phyloP scores from a whole-genome alignment of 1,140 invertebrate genomes.

The Calycopis cecrops region DNA sequence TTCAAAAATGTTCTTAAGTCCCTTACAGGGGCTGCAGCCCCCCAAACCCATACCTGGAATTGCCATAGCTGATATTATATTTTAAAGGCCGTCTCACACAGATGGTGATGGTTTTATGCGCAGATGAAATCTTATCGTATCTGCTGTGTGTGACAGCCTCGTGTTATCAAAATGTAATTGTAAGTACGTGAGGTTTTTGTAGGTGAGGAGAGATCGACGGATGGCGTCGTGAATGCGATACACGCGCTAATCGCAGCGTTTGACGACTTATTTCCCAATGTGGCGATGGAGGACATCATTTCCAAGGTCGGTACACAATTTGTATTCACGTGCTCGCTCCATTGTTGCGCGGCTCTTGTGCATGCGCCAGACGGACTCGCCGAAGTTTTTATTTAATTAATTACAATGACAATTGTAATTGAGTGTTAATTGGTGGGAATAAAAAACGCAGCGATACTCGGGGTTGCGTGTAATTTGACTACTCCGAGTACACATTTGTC shows the following conservation, averaged over 20 bases:
- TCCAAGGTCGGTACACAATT: constrained; percentile 50
- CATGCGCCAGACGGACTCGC: neutral
- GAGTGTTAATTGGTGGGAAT: no score
- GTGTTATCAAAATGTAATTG: constrained; percentile 21
- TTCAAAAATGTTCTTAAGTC: no score
- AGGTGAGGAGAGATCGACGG: constrained; percentile 67
- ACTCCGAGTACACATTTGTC: no score
- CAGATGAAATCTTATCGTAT: no score
- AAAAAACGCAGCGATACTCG: neutral
- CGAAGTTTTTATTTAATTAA: constrained; percentile 32
- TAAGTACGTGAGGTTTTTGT: constrained; percentile 26
- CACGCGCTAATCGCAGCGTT: constrained; percentile 64
- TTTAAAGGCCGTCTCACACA: no score
- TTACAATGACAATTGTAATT: constrained; percentile 25
- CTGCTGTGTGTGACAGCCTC: no score
- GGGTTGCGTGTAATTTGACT: no score
- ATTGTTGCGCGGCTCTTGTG: no score
- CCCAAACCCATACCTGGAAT: no score
- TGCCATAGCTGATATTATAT: no score
- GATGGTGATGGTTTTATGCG: no score
- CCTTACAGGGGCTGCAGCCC: no score
- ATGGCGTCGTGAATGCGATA: constrained; percentile 68
- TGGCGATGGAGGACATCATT: constrained; percentile 67
- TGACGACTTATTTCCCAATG: constrained; percentile 69
- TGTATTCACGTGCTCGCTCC: constrained; percentile 1